Evolutionary conservation across 1,140 invertebrate genomes (phyloP), one percentile per base, ranked within the genome.

Genomic region (Drosophila suzukii): DNA sequence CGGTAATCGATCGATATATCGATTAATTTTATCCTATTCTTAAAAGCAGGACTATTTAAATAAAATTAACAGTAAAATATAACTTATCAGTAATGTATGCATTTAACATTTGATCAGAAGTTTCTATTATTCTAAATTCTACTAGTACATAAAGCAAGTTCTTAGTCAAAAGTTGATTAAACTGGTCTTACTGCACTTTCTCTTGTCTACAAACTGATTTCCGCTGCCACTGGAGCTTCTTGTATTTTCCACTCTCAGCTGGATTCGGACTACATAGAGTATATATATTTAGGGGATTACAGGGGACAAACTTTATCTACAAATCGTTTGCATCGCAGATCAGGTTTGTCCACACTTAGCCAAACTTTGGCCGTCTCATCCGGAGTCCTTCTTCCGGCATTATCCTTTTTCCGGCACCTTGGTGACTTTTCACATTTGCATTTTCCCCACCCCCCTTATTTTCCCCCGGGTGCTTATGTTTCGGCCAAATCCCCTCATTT

Each of bases 381-480:
- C 38, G 15, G 59, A 11, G 50, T 34, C 27, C 63, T 53, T 12
- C n/a, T 15, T 38, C 24, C 15, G 7, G 8, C 50, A 57, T 71
- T 71, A 68, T 71, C 67, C 66, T 43, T 44, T 20, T 20, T n/a
- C 7, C 61, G 24, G 17, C 50, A 17, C 63, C 58, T 34, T 20
- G 59, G 44, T 36, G 65, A 71, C 65, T 71, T 68, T 50, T 50
- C 38, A 30, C 66, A 72, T 72, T 72, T 72, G 66, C 68, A 72
- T 72, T 47, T 50, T 12, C 13, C 12, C 13, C 6, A 11, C 13
- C 5, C 7, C n/a, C 15, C 17, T 20, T 0, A 20, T 20, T 20
- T 20, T 20, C 2, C 10, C n/a, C 15, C 4, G 4, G 30, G n/a
- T 51, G 47, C 65, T 68, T 65, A 68, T 56, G 50, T 70, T 56